Base-by-base conservation (phyloP, 2,113 vertebrate species). In the Microcebus jonahi region DNA sequence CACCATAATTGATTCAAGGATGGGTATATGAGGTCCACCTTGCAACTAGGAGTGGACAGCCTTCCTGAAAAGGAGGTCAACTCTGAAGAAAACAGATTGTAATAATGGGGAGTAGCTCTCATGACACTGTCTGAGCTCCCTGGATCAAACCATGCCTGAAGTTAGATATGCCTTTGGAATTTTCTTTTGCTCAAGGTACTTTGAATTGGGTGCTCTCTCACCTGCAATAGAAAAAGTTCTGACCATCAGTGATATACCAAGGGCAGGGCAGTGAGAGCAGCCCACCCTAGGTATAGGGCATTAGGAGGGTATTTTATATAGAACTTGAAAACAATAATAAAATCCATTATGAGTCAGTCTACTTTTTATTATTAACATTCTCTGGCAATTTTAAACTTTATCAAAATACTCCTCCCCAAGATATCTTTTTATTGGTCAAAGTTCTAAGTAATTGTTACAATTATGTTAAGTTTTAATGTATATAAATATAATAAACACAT, bases 261-360 rank as follows among this genome's bases (percentile, higher is more conserved):
- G 57, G 48, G 45, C 27, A 57, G 6, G 25, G 15, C 31, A 8
- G 31, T 82, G 36, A 75, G 48, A 61, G 14, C 39, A 89, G 75
- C 34, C 13, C 5, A 63, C 13, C 42, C 2, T 34, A 31, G 21
- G 8, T 84, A 4, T 13, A 77, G 31, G 31, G 42, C 29, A 88
- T 59, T 42, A 45, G 61, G 57, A 88, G 15, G 21, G 31, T 21
- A 67, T 11, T 77, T 89, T 82, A 63, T 27, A 77, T 94, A 88
- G 29, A 96, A 73, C 67, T 87, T 79, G 65, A 42, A 92, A 94
- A 86, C 25, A 94, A 55, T 83, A 61, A 86, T n/a, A 89, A 84
- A 83, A 81, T 27, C 84, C 11, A 76, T 5, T 20, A 48, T 48
- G 48, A 79, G 10, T 73, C n/a, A 67, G 10, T 77, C 65, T 86